Evolutionary conservation across 2,888 invertebrate genomes (phyloP).

Genomic region (Rhogogaster chlorosoma): DNA sequence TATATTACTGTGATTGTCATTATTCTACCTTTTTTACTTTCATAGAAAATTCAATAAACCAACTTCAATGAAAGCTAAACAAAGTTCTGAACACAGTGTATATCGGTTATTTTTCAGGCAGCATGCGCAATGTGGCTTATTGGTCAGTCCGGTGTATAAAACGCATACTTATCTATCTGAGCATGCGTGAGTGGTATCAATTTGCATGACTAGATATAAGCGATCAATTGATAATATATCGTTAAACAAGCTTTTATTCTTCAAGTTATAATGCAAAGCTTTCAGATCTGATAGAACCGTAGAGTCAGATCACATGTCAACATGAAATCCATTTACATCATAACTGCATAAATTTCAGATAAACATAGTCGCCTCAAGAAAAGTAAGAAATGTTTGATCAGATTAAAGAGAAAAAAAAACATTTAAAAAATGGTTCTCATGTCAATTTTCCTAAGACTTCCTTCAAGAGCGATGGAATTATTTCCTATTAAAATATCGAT

Average conservation of each 20-base stretch:
- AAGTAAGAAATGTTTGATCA: background rate
- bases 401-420: no score
- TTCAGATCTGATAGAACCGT: background rate
- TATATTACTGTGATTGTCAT: background rate
- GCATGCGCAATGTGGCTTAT: slow-evolving; percentile 31
- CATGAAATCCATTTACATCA: background rate
- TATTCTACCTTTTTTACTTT: background rate
- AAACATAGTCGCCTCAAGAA: background rate
- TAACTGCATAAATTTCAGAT: background rate
- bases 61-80: background rate
- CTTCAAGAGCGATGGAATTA: background rate
- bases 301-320: background rate
- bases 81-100: background rate
- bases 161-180: slow-evolving; percentile 1
- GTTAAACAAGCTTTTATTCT: background rate
- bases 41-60: background rate
- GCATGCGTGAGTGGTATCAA: slow-evolving; percentile 37
- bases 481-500: background rate
- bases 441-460: background rate
- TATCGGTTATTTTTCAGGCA: slow-evolving; percentile 21
- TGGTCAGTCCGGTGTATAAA: slow-evolving; percentile 18
- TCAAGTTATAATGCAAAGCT: background rate
- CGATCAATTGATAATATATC: background rate
- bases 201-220: slow-evolving; percentile 36
- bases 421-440: background rate